Percentiles rank a stretch among this genome's conserved stretches.
phyloP scores from a whole-genome alignment of 2,797 vertebrate genomes.

The Mormyrus proboscirostris region DNA sequence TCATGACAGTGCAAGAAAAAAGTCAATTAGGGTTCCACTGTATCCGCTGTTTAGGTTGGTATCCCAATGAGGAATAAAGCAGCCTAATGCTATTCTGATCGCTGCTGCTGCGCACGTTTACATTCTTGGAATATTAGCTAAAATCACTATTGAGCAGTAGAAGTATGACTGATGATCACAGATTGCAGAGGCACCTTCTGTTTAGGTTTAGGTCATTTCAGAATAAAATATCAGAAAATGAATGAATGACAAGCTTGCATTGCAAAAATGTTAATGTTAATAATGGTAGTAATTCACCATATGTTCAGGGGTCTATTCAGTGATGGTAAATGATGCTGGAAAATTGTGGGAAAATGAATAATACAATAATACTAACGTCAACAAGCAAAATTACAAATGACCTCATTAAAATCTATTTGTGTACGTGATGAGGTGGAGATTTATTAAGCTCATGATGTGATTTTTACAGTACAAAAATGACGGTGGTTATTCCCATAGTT shows the following conservation, averaged over 20 bases:
- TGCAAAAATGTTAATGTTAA: not conserved
- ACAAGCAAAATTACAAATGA: not conserved
- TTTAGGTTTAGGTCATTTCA: not conserved
- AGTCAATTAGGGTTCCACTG: not conserved
- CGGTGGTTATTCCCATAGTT: not conserved
- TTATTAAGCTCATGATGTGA: not conserved
- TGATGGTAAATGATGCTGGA: not conserved
- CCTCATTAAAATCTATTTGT: not conserved
- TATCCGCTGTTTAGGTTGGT: not conserved
- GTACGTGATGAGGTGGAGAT: not conserved
- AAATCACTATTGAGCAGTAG: not conserved
- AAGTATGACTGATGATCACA: not conserved
- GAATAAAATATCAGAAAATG: not conserved
- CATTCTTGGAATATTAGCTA: not conserved
- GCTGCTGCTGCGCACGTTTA: not conserved
- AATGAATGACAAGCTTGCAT: not conserved
- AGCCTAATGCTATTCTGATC: not conserved
- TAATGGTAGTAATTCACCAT: not conserved
- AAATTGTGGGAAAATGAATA: not conserved
- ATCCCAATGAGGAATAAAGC: not conserved
- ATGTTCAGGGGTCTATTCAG: not conserved
- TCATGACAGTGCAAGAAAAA: not conserved
- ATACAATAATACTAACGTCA: not conserved
- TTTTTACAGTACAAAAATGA: not conserved
- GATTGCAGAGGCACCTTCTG: not conserved